Base-by-base conservation (phyloP, 2,113 vertebrate genomes). In the Noctilio leporinus region DNA sequence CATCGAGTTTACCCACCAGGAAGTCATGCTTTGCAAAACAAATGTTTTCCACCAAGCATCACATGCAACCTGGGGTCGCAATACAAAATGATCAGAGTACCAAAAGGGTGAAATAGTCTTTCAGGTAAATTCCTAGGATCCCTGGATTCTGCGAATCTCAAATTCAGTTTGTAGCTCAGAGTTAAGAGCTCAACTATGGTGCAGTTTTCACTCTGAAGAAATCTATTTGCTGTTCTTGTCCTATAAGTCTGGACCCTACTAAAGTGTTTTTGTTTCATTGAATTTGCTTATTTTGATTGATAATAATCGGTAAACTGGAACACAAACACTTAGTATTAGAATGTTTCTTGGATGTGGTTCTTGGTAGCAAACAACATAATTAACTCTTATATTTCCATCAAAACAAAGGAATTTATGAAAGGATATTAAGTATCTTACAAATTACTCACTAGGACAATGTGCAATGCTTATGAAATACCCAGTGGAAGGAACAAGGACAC, bases 391-490 rank as follows among this genome's bases (percentile, higher is more conserved):
- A 64, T 45, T 87, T 88, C 20, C 47, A 75, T 11, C 17, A 64
- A 47, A 78, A 89, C 62, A 88, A 73, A 87, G 22, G 10, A 47
- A 51, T 76, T 91, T 95, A 86, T 53, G 95, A 38, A 91, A 65
- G 3, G 14, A 57, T 94, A 59, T 80, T 64, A 75, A 86, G 5
- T 35, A 65, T 47, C 47, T 81, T 62, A 72, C 24, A 70, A 43
- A 84, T 59, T 26, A 35, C 40, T 83, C 40, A 92, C 67, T 78
- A 45, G n/a, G 82, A 38, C 11, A 38, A 16, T 57, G 49, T 64
- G 64, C 93, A 85, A 55, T 89, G 33, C 9, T 93, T 89, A 51
- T 49, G 51, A 90, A 85, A 87, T 87, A 26, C 4, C 8, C 12
- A 22, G 16, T 9, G 19, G 47, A 80, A 94, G 59, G 65, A 81